Percentiles rank a stretch among this genome's conserved stretches.
These are phyloP conservation scores for Isotomurus palustris DNA, from an alignment of 2,888 invertebrate species.

Conservation along the genomic window DNA sequence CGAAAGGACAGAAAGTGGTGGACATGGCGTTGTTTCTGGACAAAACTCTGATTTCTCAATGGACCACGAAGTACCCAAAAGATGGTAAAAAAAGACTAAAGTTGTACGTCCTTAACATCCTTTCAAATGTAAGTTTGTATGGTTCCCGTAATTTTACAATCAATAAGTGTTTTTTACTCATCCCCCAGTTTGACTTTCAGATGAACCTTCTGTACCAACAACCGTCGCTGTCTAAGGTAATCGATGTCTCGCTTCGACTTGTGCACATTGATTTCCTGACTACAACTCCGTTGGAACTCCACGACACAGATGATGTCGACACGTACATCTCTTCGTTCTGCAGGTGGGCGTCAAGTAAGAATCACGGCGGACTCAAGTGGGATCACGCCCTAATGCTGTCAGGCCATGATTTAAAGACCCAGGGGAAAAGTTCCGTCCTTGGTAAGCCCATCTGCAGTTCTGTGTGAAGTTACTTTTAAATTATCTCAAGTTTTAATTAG, in stretches of 20 bases:
- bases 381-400: slow-evolving; percentile 50
- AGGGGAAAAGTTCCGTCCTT: not conserved
- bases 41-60: too few species aligned
- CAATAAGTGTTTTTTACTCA: not conserved
- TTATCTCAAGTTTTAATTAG: too few species aligned
- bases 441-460: too few species aligned
- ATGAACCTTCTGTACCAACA: slow-evolving; percentile 49
- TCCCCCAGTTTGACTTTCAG: slow-evolving; percentile 23
- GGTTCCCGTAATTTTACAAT: not conserved
- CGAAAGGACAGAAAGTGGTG: too few species aligned
- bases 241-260: slow-evolving; percentile 47
- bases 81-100: not conserved
- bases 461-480: too few species aligned
- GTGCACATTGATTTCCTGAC: slow-evolving; percentile 48
- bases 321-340: slow-evolving; percentile 49
- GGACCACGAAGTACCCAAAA: too few species aligned
- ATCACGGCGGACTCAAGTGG: slow-evolving; percentile 46
- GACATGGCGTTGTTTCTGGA: too few species aligned
- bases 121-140: not conserved
- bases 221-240: slow-evolving; percentile 46
- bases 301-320: slow-evolving; percentile 48
- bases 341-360: slow-evolving; percentile 36
- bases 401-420: slow-evolving; percentile 45
- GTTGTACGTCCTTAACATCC: not conserved
- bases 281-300: slow-evolving; percentile 36